Base-by-base conservation (phyloP, 2,888 invertebrate genomes). In the Lomographa bimaculata region DNA sequence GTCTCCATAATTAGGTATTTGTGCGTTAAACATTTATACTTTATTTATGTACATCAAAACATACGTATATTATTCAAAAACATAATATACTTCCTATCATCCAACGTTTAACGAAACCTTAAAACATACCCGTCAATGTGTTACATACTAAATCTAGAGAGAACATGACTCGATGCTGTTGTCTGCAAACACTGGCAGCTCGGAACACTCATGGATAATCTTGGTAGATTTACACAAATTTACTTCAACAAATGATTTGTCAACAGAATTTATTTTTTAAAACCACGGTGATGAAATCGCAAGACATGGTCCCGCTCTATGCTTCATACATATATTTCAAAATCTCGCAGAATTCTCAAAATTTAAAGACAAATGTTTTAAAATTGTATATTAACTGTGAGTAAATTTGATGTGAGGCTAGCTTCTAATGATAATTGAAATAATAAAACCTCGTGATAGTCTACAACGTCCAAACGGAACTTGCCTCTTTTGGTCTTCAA, bases 11-110 rank as follows among this genome's bases (percentile, higher is more conserved):
- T 54, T 43, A 54, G 54, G 54, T 82, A 86, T 84, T 89, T 89
- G 89, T 89, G 89, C 89, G 89, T 89, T 89, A 85, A 85, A 87
- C 85, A 85, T 86, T 86, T 87, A 87, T 81, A 85, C 78, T 73
- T 87, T 86, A 87, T 83, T 83, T 89, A 89, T 89, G 79, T 89
- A 89, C 89, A 89, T 74, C 84, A 84, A 87, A 84, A 83, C 79
- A 85, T 85, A 86, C 83, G 74, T 83, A 83, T 82, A 82, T 82
- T 76, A 82, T 76, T 79, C 68, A 71, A 79, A 80, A 84, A 82
- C 77, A 74, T 74, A 85, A 81, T 79, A 58, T 76, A 78, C 73
- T 79, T 70, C 61, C 82, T 80, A 84, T 81, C 78, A 79, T 69
- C 76, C 67, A 83, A 84, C 73, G 47, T 74, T 65, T 66, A 84